A percentile compares a stretch with the other conserved stretches of the same genome.
Evolutionary conservation across 30 jellyfish, hydroid and myxozoan species (phyloP).

Genomic region (Aurelia aurita): DNA sequence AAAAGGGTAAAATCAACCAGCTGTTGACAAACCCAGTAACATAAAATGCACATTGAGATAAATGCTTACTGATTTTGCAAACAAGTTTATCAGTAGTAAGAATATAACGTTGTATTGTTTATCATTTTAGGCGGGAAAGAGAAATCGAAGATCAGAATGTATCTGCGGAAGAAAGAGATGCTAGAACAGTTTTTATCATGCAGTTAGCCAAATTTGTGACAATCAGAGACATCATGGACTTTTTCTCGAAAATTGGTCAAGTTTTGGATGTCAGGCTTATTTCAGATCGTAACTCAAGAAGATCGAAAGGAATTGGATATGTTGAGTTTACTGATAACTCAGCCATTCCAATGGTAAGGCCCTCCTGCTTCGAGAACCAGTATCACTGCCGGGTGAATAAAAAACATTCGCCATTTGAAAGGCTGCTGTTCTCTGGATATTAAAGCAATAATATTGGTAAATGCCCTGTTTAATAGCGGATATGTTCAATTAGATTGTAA

Average conservation of each 20-base stretch:
- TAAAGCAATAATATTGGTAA: no score
- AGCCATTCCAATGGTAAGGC: conserved; percentile 93
- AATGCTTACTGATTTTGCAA: no score
- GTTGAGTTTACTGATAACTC: conserved; percentile 98
- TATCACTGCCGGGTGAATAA: no score
- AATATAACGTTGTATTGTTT: background rate
- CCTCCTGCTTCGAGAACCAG: no score
- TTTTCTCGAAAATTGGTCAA: conserved; percentile 98
- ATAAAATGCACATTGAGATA: no score
- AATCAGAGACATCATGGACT: conserved; percentile 95
- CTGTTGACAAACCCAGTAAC: no score
- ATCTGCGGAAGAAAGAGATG: conserved; percentile 98
- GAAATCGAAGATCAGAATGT: conserved; percentile 91
- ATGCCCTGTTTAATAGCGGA: no score
- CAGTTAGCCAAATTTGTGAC: conserved; percentile 94
- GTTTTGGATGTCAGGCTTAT: conserved; percentile 97
- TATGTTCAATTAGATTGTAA: no score
- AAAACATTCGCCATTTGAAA: no score
- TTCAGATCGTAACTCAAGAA: conserved; percentile 96
- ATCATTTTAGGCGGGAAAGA: conserved; percentile 85
- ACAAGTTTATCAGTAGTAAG: no score
- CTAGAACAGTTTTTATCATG: conserved; percentile 97
- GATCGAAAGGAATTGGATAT: conserved; percentile 99
- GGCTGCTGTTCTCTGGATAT: no score
- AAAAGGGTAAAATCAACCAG: no score